A percentile compares a stretch with the other conserved stretches of the same genome.
Conservation (phyloP, 2,797 vertebrate species). For the Alcedo atthis region DNA sequence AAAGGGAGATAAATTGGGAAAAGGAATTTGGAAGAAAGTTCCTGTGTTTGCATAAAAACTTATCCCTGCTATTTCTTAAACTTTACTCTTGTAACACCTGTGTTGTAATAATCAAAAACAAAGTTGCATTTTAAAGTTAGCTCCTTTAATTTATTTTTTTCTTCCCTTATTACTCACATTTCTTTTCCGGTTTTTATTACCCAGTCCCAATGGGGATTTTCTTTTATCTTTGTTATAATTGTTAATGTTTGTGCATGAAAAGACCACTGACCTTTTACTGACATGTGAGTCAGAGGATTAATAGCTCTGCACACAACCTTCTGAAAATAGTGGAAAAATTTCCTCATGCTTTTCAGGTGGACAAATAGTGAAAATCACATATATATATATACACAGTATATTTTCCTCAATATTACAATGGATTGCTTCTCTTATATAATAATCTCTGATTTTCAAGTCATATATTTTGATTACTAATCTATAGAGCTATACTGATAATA, state of each 20-base stretch:
- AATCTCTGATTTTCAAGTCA: neutral
- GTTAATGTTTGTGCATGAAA: neutral
- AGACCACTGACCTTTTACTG: slow-evolving; percentile 49
- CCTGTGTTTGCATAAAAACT: neutral
- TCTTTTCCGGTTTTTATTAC: slow-evolving; percentile 64
- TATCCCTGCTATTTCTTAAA: neutral
- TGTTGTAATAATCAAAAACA: slow-evolving; percentile 29
- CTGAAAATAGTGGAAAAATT: slow-evolving; percentile 12
- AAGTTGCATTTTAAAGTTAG: slow-evolving; percentile 36
- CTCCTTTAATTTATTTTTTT: slow-evolving; percentile 26
- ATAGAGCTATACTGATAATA: neutral
- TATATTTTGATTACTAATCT: neutral
- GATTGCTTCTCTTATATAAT: neutral
- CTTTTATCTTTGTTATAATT: slow-evolving; percentile 48
- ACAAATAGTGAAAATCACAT: neutral
- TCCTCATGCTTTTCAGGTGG: slow-evolving; percentile 24
- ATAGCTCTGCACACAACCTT: neutral
- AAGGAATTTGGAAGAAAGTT: slow-evolving; percentile 5
- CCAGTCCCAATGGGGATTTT: slow-evolving; percentile 39
- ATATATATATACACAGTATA: neutral
- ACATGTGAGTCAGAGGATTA: slow-evolving; percentile 56
- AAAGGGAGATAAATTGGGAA: neutral
- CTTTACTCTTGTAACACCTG: slow-evolving; percentile 22
- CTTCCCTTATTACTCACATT: slow-evolving; percentile 45
- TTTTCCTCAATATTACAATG: neutral